These are phyloP conservation scores for Adela reaumurella DNA, from an alignment of 2,888 invertebrate genomes.

Conservation along the genomic window DNA sequence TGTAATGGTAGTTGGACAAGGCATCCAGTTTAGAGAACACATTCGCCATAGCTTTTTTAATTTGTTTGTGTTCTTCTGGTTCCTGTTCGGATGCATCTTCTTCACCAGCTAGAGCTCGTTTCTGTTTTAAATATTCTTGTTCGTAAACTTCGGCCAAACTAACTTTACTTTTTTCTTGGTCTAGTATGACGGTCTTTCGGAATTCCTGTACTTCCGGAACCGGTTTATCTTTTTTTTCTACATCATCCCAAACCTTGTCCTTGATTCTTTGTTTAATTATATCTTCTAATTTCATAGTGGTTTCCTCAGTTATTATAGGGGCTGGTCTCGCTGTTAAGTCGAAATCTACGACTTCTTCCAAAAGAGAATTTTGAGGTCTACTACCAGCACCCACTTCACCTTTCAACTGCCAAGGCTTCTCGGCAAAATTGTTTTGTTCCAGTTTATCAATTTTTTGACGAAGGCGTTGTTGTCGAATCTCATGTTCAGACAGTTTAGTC, in stretches of 20 bases:
- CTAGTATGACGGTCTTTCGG: slow-evolving; percentile 81
- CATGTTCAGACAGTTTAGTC: slow-evolving; percentile 67
- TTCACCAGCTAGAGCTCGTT: slow-evolving; percentile 53
- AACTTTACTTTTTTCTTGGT: slow-evolving; percentile 92
- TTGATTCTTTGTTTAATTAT: slow-evolving; percentile 89
- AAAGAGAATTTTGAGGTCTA: slow-evolving; percentile 87
- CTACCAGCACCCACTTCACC: slow-evolving; percentile 80
- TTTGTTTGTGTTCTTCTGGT: slow-evolving; percentile 74
- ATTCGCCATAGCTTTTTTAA: slow-evolving; percentile 67
- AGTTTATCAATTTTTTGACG: slow-evolving; percentile 64
- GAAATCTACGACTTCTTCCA: slow-evolving; percentile 90
- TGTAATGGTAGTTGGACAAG: slow-evolving; percentile 90
- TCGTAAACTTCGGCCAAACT: slow-evolving; percentile 95
- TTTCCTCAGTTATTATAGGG: slow-evolving; percentile 89
- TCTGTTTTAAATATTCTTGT: slow-evolving; percentile 73
- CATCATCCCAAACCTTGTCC: slow-evolving; percentile 93
- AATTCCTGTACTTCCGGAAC: slow-evolving; percentile 78
- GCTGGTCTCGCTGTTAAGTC: slow-evolving; percentile 80
- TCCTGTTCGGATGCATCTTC: slow-evolving; percentile 36
- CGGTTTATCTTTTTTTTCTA: slow-evolving; percentile 80
- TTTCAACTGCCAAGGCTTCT: slow-evolving; percentile 91
- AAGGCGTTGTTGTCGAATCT: slow-evolving; percentile 70
- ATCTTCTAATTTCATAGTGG: slow-evolving; percentile 82
- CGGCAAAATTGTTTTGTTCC: slow-evolving; percentile 70
- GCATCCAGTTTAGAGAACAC: slow-evolving; percentile 88